Base-by-base conservation (phyloP, 2,888 invertebrate species). In the Lamellibrachia satsuma region DNA sequence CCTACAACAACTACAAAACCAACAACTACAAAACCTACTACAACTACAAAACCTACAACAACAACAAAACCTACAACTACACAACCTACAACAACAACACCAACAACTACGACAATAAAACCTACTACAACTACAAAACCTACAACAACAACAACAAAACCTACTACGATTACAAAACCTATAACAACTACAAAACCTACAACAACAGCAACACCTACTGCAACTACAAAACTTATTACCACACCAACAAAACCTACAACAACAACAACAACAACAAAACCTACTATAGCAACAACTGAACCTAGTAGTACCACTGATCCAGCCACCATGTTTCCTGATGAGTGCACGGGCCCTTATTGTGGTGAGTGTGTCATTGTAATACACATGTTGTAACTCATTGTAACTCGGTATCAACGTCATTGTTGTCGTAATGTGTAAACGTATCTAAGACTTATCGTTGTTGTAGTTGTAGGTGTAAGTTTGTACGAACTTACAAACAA, bases 231-330 rank as follows among this genome's bases (percentile, higher is more conserved):
- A 75, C 75, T 15, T 11, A 60, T 15, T 75, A 75, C 75, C 22
- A 75, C 75, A 75, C 3, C 75, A 75, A 75, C 11, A 75, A 75
- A 11, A 75, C 75, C 75, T 75, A 15, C 15, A 11, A 75, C 75
- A 22, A 75, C 75, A 75, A 75, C 75, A 75, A 75, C 75, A 75
- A 75, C 75, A 15, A 75, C 75, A 75, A 75, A 75, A 75, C 75
- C 75, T 75, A 75, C 22, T 4, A 75, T n/a, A 2, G n/a, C 75
- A 75, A 75, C 75, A 75, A 75, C 75, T 22, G n/a, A 75, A 75
- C 75, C 22, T 22, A 75, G 22, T 75, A 75, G 22, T 15, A 75
- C 75, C 15, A 75, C 75, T 22, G n/a, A 15, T 6, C 15, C 6
- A 22, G 3, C 75, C n/a, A 75, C 75, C 22, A 75, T 75, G 75